Percentiles rank a stretch among this genome's conserved stretches.
phyloP scores from a whole-genome alignment of 1,140 invertebrate genomes.

The Saccostrea echinata region DNA sequence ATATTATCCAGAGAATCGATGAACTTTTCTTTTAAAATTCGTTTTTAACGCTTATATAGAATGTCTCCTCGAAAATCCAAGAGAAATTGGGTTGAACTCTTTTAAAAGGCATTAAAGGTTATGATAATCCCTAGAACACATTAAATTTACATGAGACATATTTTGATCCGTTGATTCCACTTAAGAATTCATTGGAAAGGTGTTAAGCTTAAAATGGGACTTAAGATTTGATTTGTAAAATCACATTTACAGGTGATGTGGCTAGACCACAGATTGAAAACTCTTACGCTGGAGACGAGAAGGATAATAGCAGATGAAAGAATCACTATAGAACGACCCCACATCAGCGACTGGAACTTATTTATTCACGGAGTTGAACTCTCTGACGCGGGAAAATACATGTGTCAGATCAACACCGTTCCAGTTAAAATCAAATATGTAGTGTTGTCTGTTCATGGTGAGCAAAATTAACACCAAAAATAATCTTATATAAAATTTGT shows the following conservation, averaged over 20 bases:
- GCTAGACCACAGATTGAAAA: constrained; percentile 66
- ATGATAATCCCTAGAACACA: too few relatives aligned
- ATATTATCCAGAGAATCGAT: too few relatives aligned
- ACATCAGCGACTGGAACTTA: constrained; percentile 76
- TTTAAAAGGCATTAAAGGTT: too few relatives aligned
- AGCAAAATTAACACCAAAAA: constrained; percentile 37
- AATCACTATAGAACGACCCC: constrained; percentile 74
- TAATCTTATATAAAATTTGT: too few relatives aligned
- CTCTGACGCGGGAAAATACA: constrained; percentile 72
- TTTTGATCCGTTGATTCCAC: too few relatives aligned
- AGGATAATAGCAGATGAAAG: constrained; percentile 73
- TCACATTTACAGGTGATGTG: constrained; percentile 71
- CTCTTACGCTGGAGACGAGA: constrained; percentile 70
- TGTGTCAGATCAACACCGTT: constrained; percentile 75
- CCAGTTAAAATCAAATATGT: constrained; percentile 71
- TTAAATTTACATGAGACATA: too few relatives aligned
- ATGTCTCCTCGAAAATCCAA: too few relatives aligned
- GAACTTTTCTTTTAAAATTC: too few relatives aligned
- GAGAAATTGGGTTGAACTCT: too few relatives aligned
- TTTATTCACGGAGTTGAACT: constrained; percentile 70
- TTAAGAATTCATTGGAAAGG: too few relatives aligned
- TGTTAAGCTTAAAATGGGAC: too few relatives aligned
- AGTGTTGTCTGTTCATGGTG: constrained; percentile 66
- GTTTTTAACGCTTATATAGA: too few relatives aligned
- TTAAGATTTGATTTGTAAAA: neutral